Evolutionary conservation across 2,888 invertebrate species (phyloP), one percentile per base, ranked within the genome.

Genomic region (Mayetiola destructor): DNA sequence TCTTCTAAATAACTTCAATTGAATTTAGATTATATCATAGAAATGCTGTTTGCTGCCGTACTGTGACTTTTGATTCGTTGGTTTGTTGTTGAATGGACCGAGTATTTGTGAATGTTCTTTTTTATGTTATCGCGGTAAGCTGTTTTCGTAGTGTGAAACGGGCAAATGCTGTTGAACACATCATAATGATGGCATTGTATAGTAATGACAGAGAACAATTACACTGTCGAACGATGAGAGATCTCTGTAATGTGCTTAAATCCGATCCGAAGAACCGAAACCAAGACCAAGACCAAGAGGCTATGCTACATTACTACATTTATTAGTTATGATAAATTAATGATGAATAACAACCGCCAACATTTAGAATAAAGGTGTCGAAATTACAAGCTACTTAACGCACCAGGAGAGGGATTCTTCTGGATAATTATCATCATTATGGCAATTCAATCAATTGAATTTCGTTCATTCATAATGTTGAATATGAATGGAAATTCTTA

Each of bases 301-400:
- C n/a, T n/a, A n/a, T n/a, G n/a, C n/a, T n/a, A n/a, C n/a, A n/a
- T 14, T 27, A 14, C 14, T n/a, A 48, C n/a, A 27, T 21, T 48
- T 48, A 48, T 48, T 23, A 48, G 27, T 48, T 48, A 48, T 48
- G 48, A 48, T 48, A 48, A 48, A 48, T 48, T 48, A 27, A 48
- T 48, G 48, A n/a, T 48, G 27, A 48, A 48, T 48, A 23, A n/a
- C n/a, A n/a, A n/a, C n/a, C 27, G 32, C 5, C 14, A 48, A 27
- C 48, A 27, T 27, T n/a, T 27, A 27, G n/a, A n/a, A n/a, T n/a
- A 48, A 27, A 48, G 48, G 48, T 48, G 48, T 48, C 23, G 42
- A 42, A 42, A 42, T 10, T 42, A 5, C 27, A n/a, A 12, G 48
- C 48, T 48, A 48, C 48, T 48, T 48, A 48, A 48, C 48, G 16